These are phyloP conservation scores for Festucalex cinctus DNA, from an alignment of 2,113 vertebrate species.

Conservation along the genomic window DNA sequence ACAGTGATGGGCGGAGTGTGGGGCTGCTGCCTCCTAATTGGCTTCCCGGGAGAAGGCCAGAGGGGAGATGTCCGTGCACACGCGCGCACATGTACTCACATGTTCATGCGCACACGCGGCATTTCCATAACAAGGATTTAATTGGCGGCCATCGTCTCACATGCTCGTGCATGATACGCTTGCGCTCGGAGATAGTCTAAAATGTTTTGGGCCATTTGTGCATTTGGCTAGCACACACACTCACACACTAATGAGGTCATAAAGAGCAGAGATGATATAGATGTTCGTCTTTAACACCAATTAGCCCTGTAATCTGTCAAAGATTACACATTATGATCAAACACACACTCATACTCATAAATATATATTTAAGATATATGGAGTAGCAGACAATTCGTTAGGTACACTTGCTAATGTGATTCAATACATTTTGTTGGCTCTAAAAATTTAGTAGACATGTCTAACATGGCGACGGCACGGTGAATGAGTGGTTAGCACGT, in stretches of 20 bases:
- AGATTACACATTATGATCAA: not conserved
- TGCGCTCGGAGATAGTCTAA: not conserved
- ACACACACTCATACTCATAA: not conserved
- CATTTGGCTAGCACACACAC: not conserved
- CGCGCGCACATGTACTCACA: slow-evolving; percentile 1
- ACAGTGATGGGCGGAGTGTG: slow-evolving; percentile 13
- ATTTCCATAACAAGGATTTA: slow-evolving; percentile 1
- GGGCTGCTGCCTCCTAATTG: slow-evolving; percentile 28
- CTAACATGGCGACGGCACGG: too few relatives aligned
- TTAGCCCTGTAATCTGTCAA: not conserved
- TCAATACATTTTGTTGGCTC: not conserved
- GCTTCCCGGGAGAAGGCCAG: slow-evolving; percentile 21
- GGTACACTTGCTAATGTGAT: not conserved
- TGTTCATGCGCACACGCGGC: not conserved
- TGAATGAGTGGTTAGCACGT: too few relatives aligned
- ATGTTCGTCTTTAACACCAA: slow-evolving; percentile 1
- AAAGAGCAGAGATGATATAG: not conserved
- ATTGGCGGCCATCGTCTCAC: not conserved
- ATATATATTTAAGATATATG: too few relatives aligned
- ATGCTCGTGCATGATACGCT: not conserved
- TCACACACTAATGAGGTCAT: not conserved
- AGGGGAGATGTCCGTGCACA: not conserved
- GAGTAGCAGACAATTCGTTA: not conserved
- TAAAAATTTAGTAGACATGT: not conserved
- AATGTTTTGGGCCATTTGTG: not conserved